A percentile compares a stretch with the other conserved stretches of the same genome.
These are phyloP conservation scores for Cataglyphis albicans DNA, from an alignment of 2,888 invertebrate species.

Conservation along the genomic window DNA sequence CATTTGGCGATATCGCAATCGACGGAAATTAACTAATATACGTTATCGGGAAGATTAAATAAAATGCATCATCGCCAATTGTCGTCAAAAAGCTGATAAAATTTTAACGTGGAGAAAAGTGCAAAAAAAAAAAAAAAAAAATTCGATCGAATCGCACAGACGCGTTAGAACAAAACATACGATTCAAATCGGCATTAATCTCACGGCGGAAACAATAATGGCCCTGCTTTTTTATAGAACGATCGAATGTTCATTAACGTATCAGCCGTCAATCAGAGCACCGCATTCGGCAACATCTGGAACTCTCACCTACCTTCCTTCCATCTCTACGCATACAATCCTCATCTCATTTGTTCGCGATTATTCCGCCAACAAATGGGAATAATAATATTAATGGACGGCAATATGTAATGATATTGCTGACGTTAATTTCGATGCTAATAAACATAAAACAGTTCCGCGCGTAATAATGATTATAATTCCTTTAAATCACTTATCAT, in stretches of 20 bases:
- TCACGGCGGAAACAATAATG: slow-evolving; percentile 65
- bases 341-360: slow-evolving; percentile 63
- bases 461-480: slow-evolving; percentile 47
- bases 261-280: slow-evolving; percentile 69
- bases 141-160: slow-evolving; percentile 18
- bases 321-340: background rate
- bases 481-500: slow-evolving; percentile 49
- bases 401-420: slow-evolving; percentile 48
- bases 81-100: slow-evolving; percentile 39
- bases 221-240: slow-evolving; percentile 64
- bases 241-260: slow-evolving; percentile 76
- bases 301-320: background rate
- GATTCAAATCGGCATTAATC: slow-evolving; percentile 73
- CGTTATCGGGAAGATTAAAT: slow-evolving; percentile 25
- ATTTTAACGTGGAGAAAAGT: slow-evolving; percentile 22
- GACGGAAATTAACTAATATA: slow-evolving; percentile 36
- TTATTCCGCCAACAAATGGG: slow-evolving; percentile 66
- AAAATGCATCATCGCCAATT: slow-evolving; percentile 11
- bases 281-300: slow-evolving; percentile 64
- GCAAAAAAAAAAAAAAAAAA: slow-evolving; percentile 23
- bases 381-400: slow-evolving; percentile 73
- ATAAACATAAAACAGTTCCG: slow-evolving; percentile 48
- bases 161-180: slow-evolving; percentile 60
- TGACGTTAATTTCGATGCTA: slow-evolving; percentile 55
- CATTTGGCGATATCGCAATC: slow-evolving; percentile 13